Evolutionary conservation across 2,888 invertebrate species (phyloP).

Genomic region (Mythimna albipuncta): DNA sequence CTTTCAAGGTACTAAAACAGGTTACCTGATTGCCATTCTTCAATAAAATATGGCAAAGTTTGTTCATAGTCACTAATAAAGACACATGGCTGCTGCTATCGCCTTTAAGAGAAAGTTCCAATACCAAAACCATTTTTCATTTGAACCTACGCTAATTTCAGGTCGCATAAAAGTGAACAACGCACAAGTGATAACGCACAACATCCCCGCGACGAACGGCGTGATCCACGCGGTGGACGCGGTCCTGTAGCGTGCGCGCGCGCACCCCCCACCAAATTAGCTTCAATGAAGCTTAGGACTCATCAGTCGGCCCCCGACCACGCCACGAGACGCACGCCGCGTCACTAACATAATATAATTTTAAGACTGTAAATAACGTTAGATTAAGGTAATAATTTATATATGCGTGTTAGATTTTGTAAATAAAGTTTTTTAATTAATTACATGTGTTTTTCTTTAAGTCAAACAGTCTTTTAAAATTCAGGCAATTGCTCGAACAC

Average conservation of each 20-base stretch:
- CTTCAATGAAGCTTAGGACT: slow-evolving; percentile 81
- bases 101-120: background rate
- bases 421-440: slow-evolving; percentile 82
- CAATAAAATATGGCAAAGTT: too few species aligned
- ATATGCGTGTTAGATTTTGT: slow-evolving; percentile 82
- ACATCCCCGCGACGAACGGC: slow-evolving; percentile 97
- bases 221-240: slow-evolving; percentile 96
- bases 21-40: too few species aligned
- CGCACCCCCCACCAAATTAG: slow-evolving; percentile 73
- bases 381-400: slow-evolving; percentile 88
- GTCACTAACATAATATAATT: slow-evolving; percentile 55
- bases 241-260: slow-evolving; percentile 74
- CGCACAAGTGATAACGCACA: slow-evolving; percentile 95
- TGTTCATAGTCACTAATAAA: too few species aligned
- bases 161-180: slow-evolving; percentile 96
- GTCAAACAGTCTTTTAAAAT: too few species aligned
- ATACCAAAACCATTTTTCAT: background rate
- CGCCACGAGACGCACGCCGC: slow-evolving; percentile 46
- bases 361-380: slow-evolving; percentile 89
- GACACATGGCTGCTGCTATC: background rate
- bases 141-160: slow-evolving; percentile 72
- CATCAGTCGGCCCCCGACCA: slow-evolving; percentile 50
- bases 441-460: background rate
- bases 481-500: background rate
- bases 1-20: too few species aligned